Percentiles rank a stretch among this genome's conserved stretches.
Evolutionary conservation across 1,140 invertebrate species (phyloP).

Genomic region (Chionoecetes opilio): DNA sequence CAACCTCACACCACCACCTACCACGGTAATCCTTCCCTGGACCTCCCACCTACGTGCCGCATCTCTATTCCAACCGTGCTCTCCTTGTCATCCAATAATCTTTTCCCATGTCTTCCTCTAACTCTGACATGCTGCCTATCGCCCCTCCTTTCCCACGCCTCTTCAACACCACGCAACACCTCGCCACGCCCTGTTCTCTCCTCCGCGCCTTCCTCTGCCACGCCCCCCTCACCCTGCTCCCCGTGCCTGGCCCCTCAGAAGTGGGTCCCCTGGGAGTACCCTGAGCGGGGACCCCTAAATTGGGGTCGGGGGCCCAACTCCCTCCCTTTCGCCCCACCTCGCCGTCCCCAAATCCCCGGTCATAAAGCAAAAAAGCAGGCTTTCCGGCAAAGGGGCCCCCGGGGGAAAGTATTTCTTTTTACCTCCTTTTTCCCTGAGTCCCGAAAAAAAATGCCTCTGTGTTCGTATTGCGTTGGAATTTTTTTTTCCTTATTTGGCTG

Average conservation of each 20-base stretch:
- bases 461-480: too few relatives aligned
- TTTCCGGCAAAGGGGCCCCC: constrained; percentile 82
- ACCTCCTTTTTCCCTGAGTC: background rate
- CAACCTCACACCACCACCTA: background rate
- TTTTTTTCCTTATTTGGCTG: too few relatives aligned
- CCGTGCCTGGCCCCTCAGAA: constrained; percentile 61
- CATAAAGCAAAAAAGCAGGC: constrained; percentile 90
- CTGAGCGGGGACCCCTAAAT: constrained; percentile 84
- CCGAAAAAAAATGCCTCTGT: too few relatives aligned
- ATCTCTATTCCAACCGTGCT: background rate
- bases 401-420: constrained; percentile 68
- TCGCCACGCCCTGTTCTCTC: background rate
- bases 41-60: too few relatives aligned
- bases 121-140: background rate
- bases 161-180: background rate
- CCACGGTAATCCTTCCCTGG: too few relatives aligned
- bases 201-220: background rate
- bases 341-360: constrained; percentile 93
- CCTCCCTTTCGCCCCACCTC: constrained; percentile 90
- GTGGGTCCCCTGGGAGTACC: constrained; percentile 83
- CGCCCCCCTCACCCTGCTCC: constrained; percentile 33
- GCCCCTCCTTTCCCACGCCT: background rate
- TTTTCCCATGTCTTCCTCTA: background rate
- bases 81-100: background rate
- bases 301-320: constrained; percentile 84